Percentiles rank a stretch among this genome's conserved stretches.
Evolutionary conservation across 2,888 invertebrate genomes (phyloP).

Genomic region (Cynaeus angustus): DNA sequence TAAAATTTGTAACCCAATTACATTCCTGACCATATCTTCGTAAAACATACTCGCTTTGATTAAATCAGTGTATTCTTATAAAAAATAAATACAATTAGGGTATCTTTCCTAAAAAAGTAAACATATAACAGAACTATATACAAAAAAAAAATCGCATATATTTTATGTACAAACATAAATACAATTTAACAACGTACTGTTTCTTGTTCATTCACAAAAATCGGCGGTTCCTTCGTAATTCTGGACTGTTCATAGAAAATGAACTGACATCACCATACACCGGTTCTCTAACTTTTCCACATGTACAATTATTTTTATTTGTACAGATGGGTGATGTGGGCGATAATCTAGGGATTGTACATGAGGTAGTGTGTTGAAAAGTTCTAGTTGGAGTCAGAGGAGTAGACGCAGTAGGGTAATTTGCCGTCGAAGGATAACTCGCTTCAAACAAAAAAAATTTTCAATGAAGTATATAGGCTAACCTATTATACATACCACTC

Average conservation of each 20-base stretch:
- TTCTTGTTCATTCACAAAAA: constrained; percentile 62
- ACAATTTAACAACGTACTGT: constrained; percentile 5
- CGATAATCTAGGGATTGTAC: constrained; percentile 11
- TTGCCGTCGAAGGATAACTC: background rate
- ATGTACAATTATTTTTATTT: constrained; percentile 38
- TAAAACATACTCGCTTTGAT: no score
- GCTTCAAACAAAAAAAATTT: constrained; percentile 6
- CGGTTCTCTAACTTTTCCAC: constrained; percentile 58
- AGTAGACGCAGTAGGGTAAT: constrained; percentile 22
- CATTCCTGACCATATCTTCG: no score
- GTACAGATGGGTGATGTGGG: constrained; percentile 39
- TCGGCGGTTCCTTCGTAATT: constrained; percentile 66
- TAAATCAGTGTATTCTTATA: no score
- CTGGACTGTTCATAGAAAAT: constrained; percentile 65
- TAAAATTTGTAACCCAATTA: no score
- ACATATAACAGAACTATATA: no score
- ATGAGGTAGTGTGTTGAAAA: background rate
- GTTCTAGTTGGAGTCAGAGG: constrained; percentile 15
- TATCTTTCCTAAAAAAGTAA: no score
- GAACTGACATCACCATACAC: constrained; percentile 67
- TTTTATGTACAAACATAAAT: constrained; percentile 24
- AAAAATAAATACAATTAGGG: no score
- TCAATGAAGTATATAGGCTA: background rate
- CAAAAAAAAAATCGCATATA: no score
- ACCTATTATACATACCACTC: constrained; percentile 15